Conservation (phyloP, 2,888 invertebrate species). For the Hipparchia sbordonii region DNA sequence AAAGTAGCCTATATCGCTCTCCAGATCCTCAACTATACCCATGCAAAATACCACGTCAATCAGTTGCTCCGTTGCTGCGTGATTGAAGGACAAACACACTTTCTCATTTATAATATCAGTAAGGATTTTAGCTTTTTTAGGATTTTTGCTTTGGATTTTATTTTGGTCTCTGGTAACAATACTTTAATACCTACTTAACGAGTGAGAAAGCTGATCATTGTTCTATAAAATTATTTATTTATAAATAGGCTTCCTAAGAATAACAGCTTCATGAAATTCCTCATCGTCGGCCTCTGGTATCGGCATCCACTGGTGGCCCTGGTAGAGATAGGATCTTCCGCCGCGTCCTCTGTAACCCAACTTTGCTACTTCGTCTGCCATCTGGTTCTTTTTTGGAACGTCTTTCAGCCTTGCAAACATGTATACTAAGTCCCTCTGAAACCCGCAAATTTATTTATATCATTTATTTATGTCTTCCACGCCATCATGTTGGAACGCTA, state of each 20-base stretch:
- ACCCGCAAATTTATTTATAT: neutral
- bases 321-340: constrained; percentile 64
- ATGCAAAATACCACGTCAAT: too few relatives aligned
- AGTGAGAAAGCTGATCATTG: neutral
- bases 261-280: constrained; percentile 29
- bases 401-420: constrained; percentile 51
- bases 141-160: too few relatives aligned
- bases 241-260: constrained; percentile 2
- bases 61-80: too few relatives aligned
- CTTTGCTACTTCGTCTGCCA: constrained; percentile 54
- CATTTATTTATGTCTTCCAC: too few relatives aligned
- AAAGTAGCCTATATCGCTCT: too few relatives aligned
- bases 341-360: constrained; percentile 53
- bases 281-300: constrained; percentile 55
- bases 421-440: constrained; percentile 45
- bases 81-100: too few relatives aligned
- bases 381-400: constrained; percentile 51
- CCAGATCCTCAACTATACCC: too few relatives aligned
- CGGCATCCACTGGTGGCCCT: constrained; percentile 66
- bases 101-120: too few relatives aligned
- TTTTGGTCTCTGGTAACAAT: too few relatives aligned
- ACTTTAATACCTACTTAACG: neutral
- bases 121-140: too few relatives aligned
- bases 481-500: too few relatives aligned
- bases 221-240: neutral